Percentiles rank a stretch among this genome's conserved stretches.
These are phyloP conservation scores for Plodia interpunctella DNA, from an alignment of 1,140 invertebrate genomes.

Conservation along the genomic window DNA sequence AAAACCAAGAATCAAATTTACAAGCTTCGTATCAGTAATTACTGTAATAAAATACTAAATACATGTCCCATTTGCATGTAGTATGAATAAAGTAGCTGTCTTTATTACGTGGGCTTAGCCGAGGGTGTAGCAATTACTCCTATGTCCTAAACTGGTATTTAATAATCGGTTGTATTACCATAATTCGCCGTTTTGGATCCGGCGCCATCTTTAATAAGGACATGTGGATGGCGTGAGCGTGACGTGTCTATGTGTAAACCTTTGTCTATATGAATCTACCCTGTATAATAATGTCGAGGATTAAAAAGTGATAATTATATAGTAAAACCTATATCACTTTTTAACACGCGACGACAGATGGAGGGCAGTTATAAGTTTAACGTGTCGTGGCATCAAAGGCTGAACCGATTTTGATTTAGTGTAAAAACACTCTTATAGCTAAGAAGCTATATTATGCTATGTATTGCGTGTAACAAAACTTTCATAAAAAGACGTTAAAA, in stretches of 20 bases:
- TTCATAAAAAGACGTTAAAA: too few species aligned
- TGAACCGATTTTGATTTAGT: too few species aligned
- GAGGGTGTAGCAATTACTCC: slow-evolving; percentile 10
- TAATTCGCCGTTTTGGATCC: not conserved
- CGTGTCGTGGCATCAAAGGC: too few species aligned
- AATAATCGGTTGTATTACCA: slow-evolving; percentile 9
- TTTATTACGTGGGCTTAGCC: slow-evolving; percentile 8
- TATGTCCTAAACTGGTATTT: slow-evolving; percentile 11
- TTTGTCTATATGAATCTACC: not conserved
- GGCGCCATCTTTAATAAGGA: not conserved
- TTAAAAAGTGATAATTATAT: not conserved
- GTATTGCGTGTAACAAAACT: too few species aligned
- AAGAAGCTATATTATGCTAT: too few species aligned
- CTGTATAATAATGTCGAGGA: not conserved
- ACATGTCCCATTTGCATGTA: slow-evolving; percentile 9
- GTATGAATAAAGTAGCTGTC: not conserved
- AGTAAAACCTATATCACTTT: too few species aligned
- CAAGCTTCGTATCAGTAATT: slow-evolving; percentile 6
- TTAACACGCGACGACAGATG: too few species aligned
- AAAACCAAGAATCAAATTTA: slow-evolving; percentile 3
- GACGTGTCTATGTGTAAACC: not conserved
- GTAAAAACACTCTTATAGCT: too few species aligned
- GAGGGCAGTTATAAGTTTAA: too few species aligned
- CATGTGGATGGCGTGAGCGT: not conserved
- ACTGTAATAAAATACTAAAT: slow-evolving; percentile 8